Evolutionary conservation across 2,888 invertebrate genomes (phyloP).

Genomic region (Harpalus rufipes): DNA sequence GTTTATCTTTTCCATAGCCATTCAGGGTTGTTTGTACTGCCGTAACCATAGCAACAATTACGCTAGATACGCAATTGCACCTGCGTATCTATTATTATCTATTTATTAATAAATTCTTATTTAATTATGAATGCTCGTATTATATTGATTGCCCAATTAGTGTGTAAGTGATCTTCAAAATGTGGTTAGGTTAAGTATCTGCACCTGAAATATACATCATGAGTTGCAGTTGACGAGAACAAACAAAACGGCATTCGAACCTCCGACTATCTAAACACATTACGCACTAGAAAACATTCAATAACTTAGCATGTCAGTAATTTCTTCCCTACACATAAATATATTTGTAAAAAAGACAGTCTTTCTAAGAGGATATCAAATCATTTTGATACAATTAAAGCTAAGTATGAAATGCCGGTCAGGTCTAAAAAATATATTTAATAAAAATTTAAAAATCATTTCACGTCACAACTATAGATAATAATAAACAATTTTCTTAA

Average conservation of each 20-base stretch:
- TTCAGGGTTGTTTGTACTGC: no score
- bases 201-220: conserved; percentile 40
- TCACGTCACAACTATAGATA: neutral
- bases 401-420: conserved; percentile 61
- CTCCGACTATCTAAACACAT: conserved; percentile 54
- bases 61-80: no score
- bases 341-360: conserved; percentile 67
- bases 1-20: no score
- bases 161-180: neutral
- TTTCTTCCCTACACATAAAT: conserved; percentile 64
- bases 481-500: conserved; percentile 58
- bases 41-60: no score
- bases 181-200: conserved; percentile 44
- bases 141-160: neutral
- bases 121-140: no score
- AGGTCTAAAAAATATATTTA: conserved; percentile 47
- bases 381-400: conserved; percentile 67
- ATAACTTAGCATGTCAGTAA: conserved; percentile 60
- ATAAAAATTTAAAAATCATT: conserved; percentile 36
- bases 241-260: conserved; percentile 35
- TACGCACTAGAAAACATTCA: conserved; percentile 65
- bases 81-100: no score
- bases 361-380: conserved; percentile 67
- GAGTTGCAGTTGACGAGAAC: conserved; percentile 14
- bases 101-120: no score